These are phyloP conservation scores for Xanthorhoe designata DNA, from an alignment of 2,888 invertebrate genomes.

Conservation along the genomic window DNA sequence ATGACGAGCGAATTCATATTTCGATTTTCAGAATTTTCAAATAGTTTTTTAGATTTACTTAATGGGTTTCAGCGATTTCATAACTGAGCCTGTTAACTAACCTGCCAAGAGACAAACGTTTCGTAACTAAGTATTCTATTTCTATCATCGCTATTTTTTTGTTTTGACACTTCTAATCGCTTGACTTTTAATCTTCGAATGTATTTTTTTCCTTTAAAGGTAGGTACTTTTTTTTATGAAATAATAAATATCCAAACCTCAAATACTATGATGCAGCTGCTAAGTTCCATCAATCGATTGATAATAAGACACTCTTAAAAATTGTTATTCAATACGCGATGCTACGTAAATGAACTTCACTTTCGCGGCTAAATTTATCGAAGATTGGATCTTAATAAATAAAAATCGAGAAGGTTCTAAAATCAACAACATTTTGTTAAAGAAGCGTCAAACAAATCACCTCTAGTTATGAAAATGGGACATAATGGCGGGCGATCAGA, in stretches of 20 bases:
- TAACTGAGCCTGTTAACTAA: too few species aligned
- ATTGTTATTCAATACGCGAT: constrained; percentile 28
- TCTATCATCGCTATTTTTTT: too few species aligned
- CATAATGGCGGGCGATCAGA: constrained; percentile 49
- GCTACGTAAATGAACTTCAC: constrained; percentile 19
- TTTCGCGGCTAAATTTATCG: constrained; percentile 34
- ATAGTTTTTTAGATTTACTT: too few species aligned
- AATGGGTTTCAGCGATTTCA: too few species aligned
- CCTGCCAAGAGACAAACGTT: too few species aligned
- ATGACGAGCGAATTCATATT: too few species aligned
- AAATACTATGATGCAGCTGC: constrained; percentile 11
- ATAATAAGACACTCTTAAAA: constrained; percentile 27
- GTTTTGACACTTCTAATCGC: too few species aligned
- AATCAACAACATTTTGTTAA: constrained; percentile 60
- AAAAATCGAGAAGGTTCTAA: constrained; percentile 59
- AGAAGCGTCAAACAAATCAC: constrained; percentile 57
- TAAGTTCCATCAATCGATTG: constrained; percentile 12
- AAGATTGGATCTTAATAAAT: constrained; percentile 50
- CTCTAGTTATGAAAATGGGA: constrained; percentile 55
- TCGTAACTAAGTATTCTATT: too few species aligned
- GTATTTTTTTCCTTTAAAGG: too few species aligned
- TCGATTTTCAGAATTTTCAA: too few species aligned
- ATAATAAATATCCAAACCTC: neutral
- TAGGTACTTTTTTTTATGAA: too few species aligned
- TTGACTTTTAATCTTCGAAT: too few species aligned